Evolutionary conservation across 64 coral and sea anemone species (phyloP), one percentile per base, ranked within the genome.

Genomic region (Pocillopora verrucosa): DNA sequence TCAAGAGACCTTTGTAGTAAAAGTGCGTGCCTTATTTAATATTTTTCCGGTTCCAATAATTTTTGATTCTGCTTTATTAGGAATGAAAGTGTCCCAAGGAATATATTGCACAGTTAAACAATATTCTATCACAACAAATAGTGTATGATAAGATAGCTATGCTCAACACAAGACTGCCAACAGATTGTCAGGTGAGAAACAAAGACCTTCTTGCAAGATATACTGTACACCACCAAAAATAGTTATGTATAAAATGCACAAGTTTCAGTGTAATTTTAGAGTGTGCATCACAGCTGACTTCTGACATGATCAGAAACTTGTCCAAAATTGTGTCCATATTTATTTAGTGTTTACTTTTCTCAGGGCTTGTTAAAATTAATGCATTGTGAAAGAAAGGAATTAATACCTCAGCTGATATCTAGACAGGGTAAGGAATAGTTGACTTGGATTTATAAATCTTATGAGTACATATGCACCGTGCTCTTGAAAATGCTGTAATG

Each of bases 131-230:
- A 78, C 90, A 94, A 58, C 90, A 94, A 36, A 86, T 95, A 84
- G 93, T 95, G 6, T 98, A 98, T 89, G 93, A 98, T 74, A 93
- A 98, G 76, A 90, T 98, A 57, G 90, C 90, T 56, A 34, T 98
- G 15, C 88, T 98, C 14, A 92, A 95, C 62, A 93, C 93, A 80
- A 91, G 96, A 59, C 59, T 98, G 83, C 96, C 95, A 75, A 98
- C 96, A 38, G 96, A 98, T 80, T 98, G 93, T 56, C 96, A 98
- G 88, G 96, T 95, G 63, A 37, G 19, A 63, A n/a, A n/a, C n/a
- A n/a, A 56, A 45, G 41, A 45, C 6, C 41, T 45, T 45, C 41
- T 45, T 45, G 41, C 6, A 45, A 45, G 41, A 45, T 45, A n/a
- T 2, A 45, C 41, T 45, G 41, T 6, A 45, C 41, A 45, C 41